Base-by-base conservation (phyloP, 2,888 invertebrate genomes). In the Phengaris alcon region DNA sequence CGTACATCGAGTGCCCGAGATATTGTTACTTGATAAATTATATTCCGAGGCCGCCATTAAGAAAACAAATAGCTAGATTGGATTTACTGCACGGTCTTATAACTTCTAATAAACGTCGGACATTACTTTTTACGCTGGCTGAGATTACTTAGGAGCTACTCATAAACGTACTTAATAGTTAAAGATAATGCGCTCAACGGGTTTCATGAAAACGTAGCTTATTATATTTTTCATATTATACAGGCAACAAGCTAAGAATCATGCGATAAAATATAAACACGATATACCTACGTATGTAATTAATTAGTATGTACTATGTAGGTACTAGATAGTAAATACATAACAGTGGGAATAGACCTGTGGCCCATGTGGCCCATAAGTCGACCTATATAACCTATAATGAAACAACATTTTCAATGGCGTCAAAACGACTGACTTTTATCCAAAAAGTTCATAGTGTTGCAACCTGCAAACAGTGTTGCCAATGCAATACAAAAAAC, bases 41-140 rank as follows among this genome's bases (percentile, higher is more conserved):
- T 72, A 70, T 48, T 13, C 72, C 35, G 15, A 0, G 35, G 22
- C 35, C 6, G 54, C 52, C 72, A 72, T 52, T 72, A 54, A 12
- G 7, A 52, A 35, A 72, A 72, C 72, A 54, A 72, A 72, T 52
- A 15, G 22, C 15, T 64, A 15, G 48, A 70, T 70, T 51, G 64
- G 64, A 70, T 70, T 70, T 52, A 54, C 72, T 54, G 72, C 22
- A 72, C 72, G 72, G 52, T 52, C 51, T 51, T 22, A 51, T 70
- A 70, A 52, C 70, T 48, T 35, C n/a, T 52, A 70, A 70, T 70
- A 70, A 70, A 70, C 51, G 70, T 51, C 70, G 5, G 15, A 12
- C 70, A 52, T 70, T 70, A 70, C 70, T 70, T 70, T 70, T 70
- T 70, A 70, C 70, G 46, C 69, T 13, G 22, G n/a, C 70, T 15